Conservation (phyloP, 2,797 vertebrate genomes). For the Lophotriccus pileatus region DNA sequence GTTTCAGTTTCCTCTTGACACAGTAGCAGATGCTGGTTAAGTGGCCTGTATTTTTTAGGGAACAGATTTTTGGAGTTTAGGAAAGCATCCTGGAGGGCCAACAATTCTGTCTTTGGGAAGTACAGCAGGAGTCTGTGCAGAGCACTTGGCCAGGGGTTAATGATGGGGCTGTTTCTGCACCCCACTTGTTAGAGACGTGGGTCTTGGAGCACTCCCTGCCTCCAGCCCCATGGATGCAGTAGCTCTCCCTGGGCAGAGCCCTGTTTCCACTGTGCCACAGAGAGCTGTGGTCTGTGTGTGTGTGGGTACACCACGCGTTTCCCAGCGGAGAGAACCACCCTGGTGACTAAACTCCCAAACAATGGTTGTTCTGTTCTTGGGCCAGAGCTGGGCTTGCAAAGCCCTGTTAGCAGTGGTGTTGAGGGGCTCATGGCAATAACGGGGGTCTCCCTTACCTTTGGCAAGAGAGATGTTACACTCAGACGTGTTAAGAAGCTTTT, state of each 20-base stretch:
- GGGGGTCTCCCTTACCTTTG: background rate
- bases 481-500: background rate
- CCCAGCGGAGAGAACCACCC: background rate
- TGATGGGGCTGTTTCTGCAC: background rate
- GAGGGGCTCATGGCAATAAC: background rate
- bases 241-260: background rate
- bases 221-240: background rate
- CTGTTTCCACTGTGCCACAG: fast-evolving
- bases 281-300: background rate
- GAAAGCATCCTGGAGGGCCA: background rate
- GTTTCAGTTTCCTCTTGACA: background rate
- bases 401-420: background rate
- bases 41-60: background rate
- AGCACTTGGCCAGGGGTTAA: background rate
- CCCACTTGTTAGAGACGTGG: background rate
- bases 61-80: background rate
- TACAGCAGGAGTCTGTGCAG: background rate
- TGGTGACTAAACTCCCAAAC: background rate
- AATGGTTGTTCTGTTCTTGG: background rate
- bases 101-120: background rate
- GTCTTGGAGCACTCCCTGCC: background rate
- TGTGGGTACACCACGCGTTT: fast-evolving
- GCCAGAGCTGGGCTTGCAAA: background rate
- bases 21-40: background rate
- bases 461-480: background rate